Base-by-base conservation (phyloP, 2,888 invertebrate species). In the Dorcus hopei region DNA sequence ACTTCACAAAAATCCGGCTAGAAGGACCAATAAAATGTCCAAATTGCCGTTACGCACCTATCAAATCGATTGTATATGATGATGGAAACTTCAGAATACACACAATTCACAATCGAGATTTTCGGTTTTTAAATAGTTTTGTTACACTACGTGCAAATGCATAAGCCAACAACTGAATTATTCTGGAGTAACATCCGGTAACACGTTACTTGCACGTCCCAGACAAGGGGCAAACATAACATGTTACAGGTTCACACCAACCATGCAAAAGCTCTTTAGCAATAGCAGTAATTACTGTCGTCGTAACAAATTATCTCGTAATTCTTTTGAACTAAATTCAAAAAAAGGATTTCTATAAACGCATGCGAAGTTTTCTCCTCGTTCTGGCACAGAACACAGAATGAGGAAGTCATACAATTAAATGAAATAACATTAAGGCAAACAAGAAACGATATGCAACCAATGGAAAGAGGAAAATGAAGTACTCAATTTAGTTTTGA, bases 211-310 rank as follows among this genome's bases (percentile, higher is more conserved):
- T 33, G 26, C 26, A 33, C 26, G 26, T 33, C 26, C 26, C 26
- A 33, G 6, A 33, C 26, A 4, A 0, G 26, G 26, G 26, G 26
- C 26, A 33, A 33, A 9, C 11, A 33, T 48, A 49, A 53, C 45
- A 56, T 56, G 51, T 56, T 50, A 43, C 42, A 49, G 54, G 51
- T 59, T 61, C 62, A 65, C 65, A 68, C 58, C 61, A 63, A 65
- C 53, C 68, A 68, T 70, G 69, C 69, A 59, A 61, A 65, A 68
- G 65, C 65, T 33, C 26, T 63, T 61, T 62, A 70, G 71, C 72
- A 72, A 71, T 72, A 72, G 72, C 72, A 71, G 71, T 71, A 70
- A 65, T 64, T 52, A 59, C 52, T 41, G 40, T 57, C 54, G 49
- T 49, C 52, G 49, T 54, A 47, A 64, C 26, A 59, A 59, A 63